These are phyloP conservation scores for Laticauda colubrina DNA, from an alignment of 2,113 vertebrate species.

Conservation along the genomic window DNA sequence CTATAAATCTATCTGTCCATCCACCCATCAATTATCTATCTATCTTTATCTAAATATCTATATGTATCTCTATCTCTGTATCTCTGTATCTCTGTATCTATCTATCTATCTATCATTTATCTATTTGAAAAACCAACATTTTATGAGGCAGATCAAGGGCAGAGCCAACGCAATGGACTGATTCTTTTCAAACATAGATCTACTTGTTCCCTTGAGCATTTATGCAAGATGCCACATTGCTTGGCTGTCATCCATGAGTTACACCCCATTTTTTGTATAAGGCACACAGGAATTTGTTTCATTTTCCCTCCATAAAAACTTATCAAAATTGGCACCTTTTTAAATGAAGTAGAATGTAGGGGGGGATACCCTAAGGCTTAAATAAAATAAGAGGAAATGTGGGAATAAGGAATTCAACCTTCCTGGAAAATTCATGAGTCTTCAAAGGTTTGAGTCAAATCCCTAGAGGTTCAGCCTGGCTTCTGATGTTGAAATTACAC, in stretches of 20 bases:
- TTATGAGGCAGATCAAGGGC: background rate
- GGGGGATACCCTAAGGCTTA: background rate
- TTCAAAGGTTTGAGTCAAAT: background rate
- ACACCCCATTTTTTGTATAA: background rate
- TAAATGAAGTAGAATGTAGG: background rate
- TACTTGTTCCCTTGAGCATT: background rate
- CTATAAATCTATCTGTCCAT: too few relatives aligned
- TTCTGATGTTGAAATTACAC: background rate
- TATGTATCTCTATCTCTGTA: too few relatives aligned
- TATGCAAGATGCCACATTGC: background rate
- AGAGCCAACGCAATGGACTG: background rate
- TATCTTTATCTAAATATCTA: too few relatives aligned
- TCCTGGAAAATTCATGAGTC: background rate
- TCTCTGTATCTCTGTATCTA: too few relatives aligned
- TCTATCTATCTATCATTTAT: too few relatives aligned
- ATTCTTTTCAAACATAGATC: background rate
- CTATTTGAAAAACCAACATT: conserved; percentile 7
- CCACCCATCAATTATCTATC: too few relatives aligned
- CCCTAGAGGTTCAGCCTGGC: background rate
- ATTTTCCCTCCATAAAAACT: background rate
- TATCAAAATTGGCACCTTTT: background rate
- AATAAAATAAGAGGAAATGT: background rate
- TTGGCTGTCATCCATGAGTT: background rate
- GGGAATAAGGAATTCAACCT: background rate
- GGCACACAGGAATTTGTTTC: background rate